Percentiles rank a stretch among this genome's conserved stretches.
Evolutionary conservation across 2,113 vertebrate species (phyloP).

Genomic region (Calidris pugnax): DNA sequence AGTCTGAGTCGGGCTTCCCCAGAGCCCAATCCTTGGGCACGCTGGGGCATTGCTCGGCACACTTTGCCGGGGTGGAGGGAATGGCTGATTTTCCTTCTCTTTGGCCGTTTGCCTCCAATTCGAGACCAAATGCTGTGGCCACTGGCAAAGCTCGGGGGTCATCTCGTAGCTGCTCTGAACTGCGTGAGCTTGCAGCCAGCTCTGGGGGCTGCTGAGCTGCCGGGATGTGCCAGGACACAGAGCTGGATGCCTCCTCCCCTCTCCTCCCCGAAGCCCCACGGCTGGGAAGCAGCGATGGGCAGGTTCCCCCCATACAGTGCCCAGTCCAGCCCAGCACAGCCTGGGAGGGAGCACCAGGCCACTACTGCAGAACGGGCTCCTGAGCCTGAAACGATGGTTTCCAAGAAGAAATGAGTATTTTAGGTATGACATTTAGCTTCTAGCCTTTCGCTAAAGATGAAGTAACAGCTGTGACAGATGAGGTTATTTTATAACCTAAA

Average conservation of each 20-base stretch:
- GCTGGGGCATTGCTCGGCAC: not conserved
- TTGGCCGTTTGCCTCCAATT: not conserved
- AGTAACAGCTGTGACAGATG: not conserved
- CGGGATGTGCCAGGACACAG: not conserved
- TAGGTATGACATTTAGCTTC: slow-evolving; percentile 21
- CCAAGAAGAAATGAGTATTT: not conserved
- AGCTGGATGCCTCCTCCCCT: not conserved
- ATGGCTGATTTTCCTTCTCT: not conserved
- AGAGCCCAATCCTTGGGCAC: fast-evolving
- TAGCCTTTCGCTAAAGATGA: not conserved
- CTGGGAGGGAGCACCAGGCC: fast-evolving
- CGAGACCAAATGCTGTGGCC: not conserved
- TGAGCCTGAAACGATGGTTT: not conserved
- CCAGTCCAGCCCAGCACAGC: fast-evolving
- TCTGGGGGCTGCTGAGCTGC: not conserved
- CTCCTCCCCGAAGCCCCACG: not conserved
- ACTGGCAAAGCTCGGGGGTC: not conserved
- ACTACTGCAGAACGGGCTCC: not conserved
- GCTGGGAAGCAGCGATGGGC: not conserved
- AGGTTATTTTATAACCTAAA: slow-evolving; percentile 16
- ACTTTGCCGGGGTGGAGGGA: not conserved
- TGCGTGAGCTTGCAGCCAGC: not conserved
- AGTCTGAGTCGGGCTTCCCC: not conserved
- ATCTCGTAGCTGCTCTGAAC: not conserved
- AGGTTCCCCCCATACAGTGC: fast-evolving